These are phyloP conservation scores for Furcula furcula DNA, from an alignment of 2,888 invertebrate species.

Conservation along the genomic window DNA sequence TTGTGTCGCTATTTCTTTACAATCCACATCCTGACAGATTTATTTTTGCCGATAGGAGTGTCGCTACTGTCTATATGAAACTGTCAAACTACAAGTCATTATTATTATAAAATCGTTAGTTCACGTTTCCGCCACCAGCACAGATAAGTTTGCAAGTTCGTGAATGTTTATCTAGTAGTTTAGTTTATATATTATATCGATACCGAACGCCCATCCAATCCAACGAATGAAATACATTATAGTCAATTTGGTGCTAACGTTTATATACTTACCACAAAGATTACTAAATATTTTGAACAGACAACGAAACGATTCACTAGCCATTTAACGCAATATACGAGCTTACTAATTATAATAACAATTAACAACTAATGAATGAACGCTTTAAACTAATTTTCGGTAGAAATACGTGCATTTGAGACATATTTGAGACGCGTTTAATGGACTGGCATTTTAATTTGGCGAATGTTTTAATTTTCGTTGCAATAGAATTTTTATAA, in stretches of 20 bases:
- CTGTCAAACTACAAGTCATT: no score
- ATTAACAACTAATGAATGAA: slow-evolving; percentile 21
- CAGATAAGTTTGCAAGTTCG: no score
- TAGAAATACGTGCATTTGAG: slow-evolving; percentile 16
- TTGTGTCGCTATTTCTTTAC: no score
- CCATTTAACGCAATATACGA: slow-evolving; percentile 13
- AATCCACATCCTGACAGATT: no score
- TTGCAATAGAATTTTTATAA: no score
- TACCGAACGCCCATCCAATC: background rate
- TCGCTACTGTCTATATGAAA: no score
- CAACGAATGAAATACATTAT: slow-evolving; percentile 10
- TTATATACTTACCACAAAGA: slow-evolving; percentile 5
- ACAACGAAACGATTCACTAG: background rate
- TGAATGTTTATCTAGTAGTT: no score
- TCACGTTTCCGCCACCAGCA: no score
- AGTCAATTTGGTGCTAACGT: slow-evolving; percentile 4
- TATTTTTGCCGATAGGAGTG: no score
- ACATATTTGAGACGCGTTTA: slow-evolving; percentile 5
- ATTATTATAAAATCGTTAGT: no score
- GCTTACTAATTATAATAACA: slow-evolving; percentile 3
- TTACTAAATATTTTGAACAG: slow-evolving; percentile 9
- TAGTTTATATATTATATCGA: no score
- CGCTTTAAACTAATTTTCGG: slow-evolving; percentile 6
- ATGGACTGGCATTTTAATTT: slow-evolving; percentile 11
- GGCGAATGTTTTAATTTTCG: slow-evolving; percentile 11